phyloP scores from a whole-genome alignment of 2,888 invertebrate species.

The Geophilus truncorum region DNA sequence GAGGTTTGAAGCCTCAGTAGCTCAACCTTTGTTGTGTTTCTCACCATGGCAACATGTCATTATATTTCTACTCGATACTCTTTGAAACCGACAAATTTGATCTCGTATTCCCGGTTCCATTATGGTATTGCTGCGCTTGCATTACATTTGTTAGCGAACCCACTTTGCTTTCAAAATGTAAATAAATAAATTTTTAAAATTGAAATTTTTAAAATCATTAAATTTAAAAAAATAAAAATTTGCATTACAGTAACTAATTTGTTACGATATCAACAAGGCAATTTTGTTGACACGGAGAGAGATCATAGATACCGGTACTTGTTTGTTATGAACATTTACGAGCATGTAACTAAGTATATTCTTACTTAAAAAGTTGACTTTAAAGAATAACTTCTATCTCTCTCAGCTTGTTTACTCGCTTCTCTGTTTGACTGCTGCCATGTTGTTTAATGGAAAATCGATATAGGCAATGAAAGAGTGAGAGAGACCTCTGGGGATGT shows the following conservation, averaged over 20 bases:
- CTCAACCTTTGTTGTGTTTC: slow-evolving; percentile 16
- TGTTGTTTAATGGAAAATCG: slow-evolving; percentile 25
- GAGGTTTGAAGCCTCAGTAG: neutral
- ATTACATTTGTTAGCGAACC: no score
- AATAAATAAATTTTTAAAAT: no score
- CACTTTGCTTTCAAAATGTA: no score
- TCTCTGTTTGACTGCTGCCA: slow-evolving; percentile 3
- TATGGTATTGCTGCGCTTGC: neutral
- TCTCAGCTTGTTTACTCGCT: neutral
- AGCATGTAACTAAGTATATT: neutral
- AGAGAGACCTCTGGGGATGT: slow-evolving; percentile 21
- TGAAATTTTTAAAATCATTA: no score
- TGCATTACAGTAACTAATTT: no score
- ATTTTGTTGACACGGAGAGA: no score
- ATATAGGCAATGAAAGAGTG: slow-evolving; percentile 1
- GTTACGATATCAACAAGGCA: no score
- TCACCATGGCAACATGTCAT: slow-evolving; percentile 19
- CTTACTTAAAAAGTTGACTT: neutral
- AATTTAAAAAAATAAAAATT: no score
- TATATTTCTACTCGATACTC: slow-evolving; percentile 7
- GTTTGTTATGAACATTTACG: neutral
- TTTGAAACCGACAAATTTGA: neutral
- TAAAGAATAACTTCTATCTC: neutral
- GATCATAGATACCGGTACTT: no score
- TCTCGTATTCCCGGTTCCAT: neutral